These are phyloP conservation scores for Anniella stebbinsi DNA, from an alignment of 2,797 vertebrate genomes.

Conservation along the genomic window DNA sequence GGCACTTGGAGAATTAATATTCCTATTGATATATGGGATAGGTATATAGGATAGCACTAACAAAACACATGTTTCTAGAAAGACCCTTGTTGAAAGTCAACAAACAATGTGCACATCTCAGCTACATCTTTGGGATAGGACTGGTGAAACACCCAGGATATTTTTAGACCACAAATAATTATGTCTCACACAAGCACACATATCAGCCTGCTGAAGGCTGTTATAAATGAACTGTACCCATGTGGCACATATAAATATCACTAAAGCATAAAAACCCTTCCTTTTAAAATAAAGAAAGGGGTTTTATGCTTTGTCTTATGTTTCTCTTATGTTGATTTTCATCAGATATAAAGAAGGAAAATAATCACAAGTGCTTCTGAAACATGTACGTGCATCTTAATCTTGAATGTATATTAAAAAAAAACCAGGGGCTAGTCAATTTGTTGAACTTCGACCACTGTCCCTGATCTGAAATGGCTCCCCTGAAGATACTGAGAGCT, in stretches of 20 bases:
- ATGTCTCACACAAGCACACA: background rate
- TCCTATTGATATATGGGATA: too few species aligned
- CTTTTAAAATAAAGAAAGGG: background rate
- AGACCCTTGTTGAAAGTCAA: background rate
- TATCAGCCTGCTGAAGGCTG: background rate
- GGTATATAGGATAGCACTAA: background rate
- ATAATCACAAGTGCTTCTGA: background rate
- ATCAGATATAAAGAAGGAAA: background rate
- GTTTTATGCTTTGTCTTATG: background rate
- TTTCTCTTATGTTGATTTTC: background rate
- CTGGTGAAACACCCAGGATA: background rate
- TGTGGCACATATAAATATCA: background rate
- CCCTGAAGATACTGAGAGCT: background rate
- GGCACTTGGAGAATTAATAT: background rate
- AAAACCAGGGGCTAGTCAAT: background rate
- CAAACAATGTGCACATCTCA: background rate
- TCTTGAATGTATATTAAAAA: background rate
- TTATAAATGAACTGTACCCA: background rate
- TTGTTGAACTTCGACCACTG: background rate
- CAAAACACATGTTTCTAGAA: background rate
- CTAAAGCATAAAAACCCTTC: background rate
- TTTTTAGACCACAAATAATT: background rate
- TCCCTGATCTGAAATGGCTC: background rate
- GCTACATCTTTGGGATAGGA: background rate
- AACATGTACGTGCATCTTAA: background rate